These are phyloP conservation scores for Siniperca knerii DNA, from an alignment of 2,113 vertebrate species.

Conservation along the genomic window DNA sequence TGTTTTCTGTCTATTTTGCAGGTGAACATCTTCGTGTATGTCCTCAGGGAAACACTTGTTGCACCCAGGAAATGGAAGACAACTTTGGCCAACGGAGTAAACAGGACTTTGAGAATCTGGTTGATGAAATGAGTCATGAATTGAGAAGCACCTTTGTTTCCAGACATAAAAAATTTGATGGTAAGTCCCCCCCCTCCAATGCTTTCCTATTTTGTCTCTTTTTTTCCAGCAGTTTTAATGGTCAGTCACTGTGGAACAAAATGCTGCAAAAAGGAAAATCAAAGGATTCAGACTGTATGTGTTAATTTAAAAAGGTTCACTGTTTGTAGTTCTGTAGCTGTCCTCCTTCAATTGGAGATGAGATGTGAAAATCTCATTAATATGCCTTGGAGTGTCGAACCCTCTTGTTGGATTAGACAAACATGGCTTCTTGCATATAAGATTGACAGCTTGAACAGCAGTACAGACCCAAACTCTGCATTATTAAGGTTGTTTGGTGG, in stretches of 20 bases:
- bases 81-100: slow-evolving; percentile 92
- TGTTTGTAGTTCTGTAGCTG: slow-evolving; percentile 45
- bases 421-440: slow-evolving; percentile 64
- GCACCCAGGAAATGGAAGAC: slow-evolving; percentile 95
- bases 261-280: slow-evolving; percentile 26
- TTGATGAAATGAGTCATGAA: slow-evolving; percentile 92
- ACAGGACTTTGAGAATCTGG: slow-evolving; percentile 91
- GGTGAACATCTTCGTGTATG: slow-evolving; percentile 93
- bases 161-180: slow-evolving; percentile 94
- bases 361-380: slow-evolving; percentile 70
- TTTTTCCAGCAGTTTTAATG: not conserved
- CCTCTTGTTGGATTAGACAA: slow-evolving; percentile 76
- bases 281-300: slow-evolving; percentile 31
- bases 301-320: slow-evolving; percentile 60
- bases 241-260: slow-evolving; percentile 18
- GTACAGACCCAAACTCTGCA: slow-evolving; percentile 50
- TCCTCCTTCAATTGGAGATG: slow-evolving; percentile 44
- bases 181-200: slow-evolving; percentile 81
- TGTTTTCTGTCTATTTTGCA: slow-evolving; percentile 66
- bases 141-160: slow-evolving; percentile 93
- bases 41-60: slow-evolving; percentile 93
- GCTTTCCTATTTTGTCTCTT: not conserved
- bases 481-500: slow-evolving; percentile 66
- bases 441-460: slow-evolving; percentile 71
- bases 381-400: slow-evolving; percentile 61